Evolutionary conservation across 1,140 invertebrate genomes (phyloP), one percentile per base, ranked within the genome.

Genomic region (Bombus superbus): DNA sequence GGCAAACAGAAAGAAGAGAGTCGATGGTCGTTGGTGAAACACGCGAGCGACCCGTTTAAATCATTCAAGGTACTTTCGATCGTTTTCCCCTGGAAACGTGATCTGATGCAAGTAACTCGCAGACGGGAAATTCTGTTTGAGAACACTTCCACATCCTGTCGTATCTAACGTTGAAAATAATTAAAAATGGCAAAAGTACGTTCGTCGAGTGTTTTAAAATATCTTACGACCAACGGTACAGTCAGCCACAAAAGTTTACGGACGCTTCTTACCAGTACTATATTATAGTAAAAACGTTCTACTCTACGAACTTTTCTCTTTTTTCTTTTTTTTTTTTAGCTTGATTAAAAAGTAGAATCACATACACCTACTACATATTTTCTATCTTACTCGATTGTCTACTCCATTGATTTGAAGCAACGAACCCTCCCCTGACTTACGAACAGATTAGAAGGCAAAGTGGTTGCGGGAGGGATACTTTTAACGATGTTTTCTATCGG

Each of bases 11-110:
- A 42, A 83, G 35, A 44, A 44, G 35, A 22, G 53, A 72, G 76
- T 32, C 80, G 86, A 62, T 64, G 38, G 42, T 22, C 53, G 57
- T 42, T 22, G 69, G 28, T 72, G 32, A 35, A 81, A 57, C 87
- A 88, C 87, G 75, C 85, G 80, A 86, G 73, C 87, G 62, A 86
- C 66, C 53, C 77, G 59, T 64, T 86, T 88, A 83, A 88, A 86
- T 86, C 75, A 86, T 88, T 86, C 59, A 80, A 59, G 47, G 35
- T 53, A 80, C 75, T 79, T 80, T 85, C 83, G 42, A 80, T 47
- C 75, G 59, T 69, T 83, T 76, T 69, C 57, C 35, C 62, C 10
- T 53, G 40, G 42, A 83, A 83, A 53, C 42, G 73, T 77, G 64
- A 73, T 83, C 62, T 1, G 13, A 40, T 8, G 32, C 35, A 69